Evolutionary conservation across 1,140 invertebrate genomes (phyloP).

Genomic region (Bombus fervidus): DNA sequence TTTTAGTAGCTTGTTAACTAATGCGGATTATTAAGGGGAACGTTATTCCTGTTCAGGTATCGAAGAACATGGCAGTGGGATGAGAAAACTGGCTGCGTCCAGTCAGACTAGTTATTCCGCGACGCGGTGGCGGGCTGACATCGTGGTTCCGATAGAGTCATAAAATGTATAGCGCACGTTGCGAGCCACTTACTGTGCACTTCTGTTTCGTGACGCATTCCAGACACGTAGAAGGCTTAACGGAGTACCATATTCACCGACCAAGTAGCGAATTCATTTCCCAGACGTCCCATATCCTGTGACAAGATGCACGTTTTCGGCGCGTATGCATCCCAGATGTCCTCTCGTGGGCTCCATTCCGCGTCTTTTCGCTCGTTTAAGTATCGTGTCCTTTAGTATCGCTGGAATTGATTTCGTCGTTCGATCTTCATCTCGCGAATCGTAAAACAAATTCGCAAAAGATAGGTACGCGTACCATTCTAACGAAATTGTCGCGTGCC

Average conservation of each 20-base stretch:
- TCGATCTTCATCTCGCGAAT: background rate
- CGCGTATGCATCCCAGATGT: background rate
- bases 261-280: slow-evolving; percentile 43
- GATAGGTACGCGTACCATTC: background rate
- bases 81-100: background rate
- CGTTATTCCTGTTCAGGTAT: background rate
- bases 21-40: slow-evolving; percentile 33
- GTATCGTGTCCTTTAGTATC: background rate
- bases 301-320: slow-evolving; percentile 8
- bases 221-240: slow-evolving; percentile 47
- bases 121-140: background rate
- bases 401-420: background rate
- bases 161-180: slow-evolving; percentile 16
- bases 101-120: slow-evolving; percentile 28
- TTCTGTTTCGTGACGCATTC: slow-evolving; percentile 32
- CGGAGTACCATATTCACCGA: background rate
- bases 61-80: background rate
- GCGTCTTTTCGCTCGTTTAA: background rate
- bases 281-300: slow-evolving; percentile 24
- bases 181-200: slow-evolving; percentile 23
- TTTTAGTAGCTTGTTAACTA: slow-evolving; percentile 28
- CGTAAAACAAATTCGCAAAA: background rate
- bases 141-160: background rate
- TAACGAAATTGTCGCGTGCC: background rate
- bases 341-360: background rate